Conservation (phyloP, 2,797 vertebrate species). For the Ispidina picta region DNA sequence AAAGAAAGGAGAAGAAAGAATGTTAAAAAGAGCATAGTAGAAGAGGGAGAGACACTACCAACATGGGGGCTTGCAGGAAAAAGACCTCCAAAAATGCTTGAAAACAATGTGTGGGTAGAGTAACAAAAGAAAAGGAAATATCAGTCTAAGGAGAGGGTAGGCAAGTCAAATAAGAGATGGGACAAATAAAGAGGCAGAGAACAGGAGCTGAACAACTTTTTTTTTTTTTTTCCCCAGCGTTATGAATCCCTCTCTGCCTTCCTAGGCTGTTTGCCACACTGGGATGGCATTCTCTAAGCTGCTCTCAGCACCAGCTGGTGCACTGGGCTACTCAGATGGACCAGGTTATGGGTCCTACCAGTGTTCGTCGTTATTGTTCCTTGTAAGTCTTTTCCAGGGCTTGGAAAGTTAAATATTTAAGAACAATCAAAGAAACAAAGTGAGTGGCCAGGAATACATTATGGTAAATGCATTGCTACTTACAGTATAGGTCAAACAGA, state of each 20-base stretch:
- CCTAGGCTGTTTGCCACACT: rapidly evolving
- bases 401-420: background rate
- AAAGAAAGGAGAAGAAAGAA: background rate
- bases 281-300: background rate
- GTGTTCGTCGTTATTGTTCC: background rate
- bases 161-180: background rate
- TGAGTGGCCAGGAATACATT: background rate
- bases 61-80: background rate
- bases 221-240: background rate
- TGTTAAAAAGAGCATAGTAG: background rate
- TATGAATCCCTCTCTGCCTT: background rate
- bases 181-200: background rate
- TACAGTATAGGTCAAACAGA: background rate
- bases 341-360: rapidly evolving
- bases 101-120: background rate
- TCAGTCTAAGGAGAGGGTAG: background rate
- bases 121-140: background rate
- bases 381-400: background rate
- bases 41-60: background rate
- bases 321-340: background rate
- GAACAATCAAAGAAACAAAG: background rate
- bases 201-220: background rate
- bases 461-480: background rate
- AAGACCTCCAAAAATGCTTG: background rate
- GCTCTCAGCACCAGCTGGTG: background rate